These are phyloP conservation scores for Clavelina lepadiformis DNA, from an alignment of 23 tunicate species.

Conservation along the genomic window DNA sequence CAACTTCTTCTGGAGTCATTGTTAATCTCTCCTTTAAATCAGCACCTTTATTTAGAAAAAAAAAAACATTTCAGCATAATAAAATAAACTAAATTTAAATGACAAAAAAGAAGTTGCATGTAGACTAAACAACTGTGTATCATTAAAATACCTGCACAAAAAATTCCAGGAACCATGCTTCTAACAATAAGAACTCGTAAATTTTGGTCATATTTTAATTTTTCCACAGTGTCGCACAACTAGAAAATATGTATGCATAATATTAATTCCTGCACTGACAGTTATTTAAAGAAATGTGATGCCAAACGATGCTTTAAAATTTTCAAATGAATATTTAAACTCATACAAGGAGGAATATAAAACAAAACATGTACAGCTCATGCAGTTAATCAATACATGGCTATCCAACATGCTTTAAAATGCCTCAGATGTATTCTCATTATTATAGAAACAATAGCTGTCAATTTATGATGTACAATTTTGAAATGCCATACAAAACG, in stretches of 20 bases:
- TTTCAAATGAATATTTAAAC: not conserved
- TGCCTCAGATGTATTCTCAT: too few relatives aligned
- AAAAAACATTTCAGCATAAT: not conserved
- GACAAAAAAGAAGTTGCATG: constrained; percentile 66
- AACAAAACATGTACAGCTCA: not conserved
- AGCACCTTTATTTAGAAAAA: constrained; percentile 63
- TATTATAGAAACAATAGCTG: too few relatives aligned
- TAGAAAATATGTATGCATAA: too few relatives aligned
- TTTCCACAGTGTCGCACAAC: constrained; percentile 37
- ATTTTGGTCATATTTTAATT: constrained; percentile 36
- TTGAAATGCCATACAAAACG: too few relatives aligned
- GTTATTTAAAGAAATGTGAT: too few relatives aligned
- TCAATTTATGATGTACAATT: too few relatives aligned
- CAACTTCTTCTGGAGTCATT: constrained; percentile 89
- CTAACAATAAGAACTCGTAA: constrained; percentile 46
- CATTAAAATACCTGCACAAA: constrained; percentile 60
- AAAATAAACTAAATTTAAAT: not conserved
- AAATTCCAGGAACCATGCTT: constrained; percentile 88
- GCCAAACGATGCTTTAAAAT: not conserved
- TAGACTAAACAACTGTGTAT: constrained; percentile 36
- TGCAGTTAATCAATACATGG: not conserved
- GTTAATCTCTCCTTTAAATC: constrained; percentile 92
- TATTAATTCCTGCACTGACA: too few relatives aligned
- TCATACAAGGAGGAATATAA: not conserved
- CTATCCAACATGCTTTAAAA: not conserved